A percentile compares a stretch with the other conserved stretches of the same genome.
phyloP scores from a whole-genome alignment of 2,113 vertebrate species.

The Hyla sarda region DNA sequence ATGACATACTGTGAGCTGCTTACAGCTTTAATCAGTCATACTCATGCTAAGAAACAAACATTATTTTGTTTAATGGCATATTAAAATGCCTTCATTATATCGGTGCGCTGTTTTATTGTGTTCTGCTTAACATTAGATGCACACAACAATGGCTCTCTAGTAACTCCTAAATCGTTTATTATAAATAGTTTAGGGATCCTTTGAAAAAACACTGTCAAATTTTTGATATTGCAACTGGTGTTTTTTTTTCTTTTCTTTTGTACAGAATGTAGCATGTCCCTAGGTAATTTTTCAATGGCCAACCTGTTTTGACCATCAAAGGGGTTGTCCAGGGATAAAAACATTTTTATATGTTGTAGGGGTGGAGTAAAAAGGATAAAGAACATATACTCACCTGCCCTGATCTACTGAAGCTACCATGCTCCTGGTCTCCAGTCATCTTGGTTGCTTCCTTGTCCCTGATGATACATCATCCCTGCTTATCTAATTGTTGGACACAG shows the following conservation, averaged over 20 bases:
- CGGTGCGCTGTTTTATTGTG: background rate
- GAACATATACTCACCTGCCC: too few species aligned
- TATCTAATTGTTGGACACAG: too few species aligned
- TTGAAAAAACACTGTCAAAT: background rate
- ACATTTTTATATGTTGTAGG: too few species aligned
- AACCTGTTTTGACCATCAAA: too few species aligned
- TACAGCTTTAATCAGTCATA: conserved; percentile 56
- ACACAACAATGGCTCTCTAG: background rate
- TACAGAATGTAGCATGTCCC: background rate
- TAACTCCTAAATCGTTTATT: background rate
- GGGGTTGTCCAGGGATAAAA: too few species aligned
- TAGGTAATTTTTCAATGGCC: background rate
- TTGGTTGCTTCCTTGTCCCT: too few species aligned
- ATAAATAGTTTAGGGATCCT: background rate
- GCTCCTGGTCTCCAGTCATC: too few species aligned
- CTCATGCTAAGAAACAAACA: conserved; percentile 51
- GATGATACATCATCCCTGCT: too few species aligned
- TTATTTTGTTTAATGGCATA: conserved; percentile 50
- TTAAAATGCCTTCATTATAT: conserved; percentile 44
- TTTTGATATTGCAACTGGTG: background rate
- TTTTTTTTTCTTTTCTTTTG: background rate
- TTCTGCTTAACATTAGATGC: conserved; percentile 31
- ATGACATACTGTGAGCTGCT: conserved; percentile 52
- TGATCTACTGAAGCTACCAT: too few species aligned
- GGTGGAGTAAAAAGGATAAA: too few species aligned